Conservation (phyloP, 2,888 invertebrate genomes). For the Tipula confusa region DNA sequence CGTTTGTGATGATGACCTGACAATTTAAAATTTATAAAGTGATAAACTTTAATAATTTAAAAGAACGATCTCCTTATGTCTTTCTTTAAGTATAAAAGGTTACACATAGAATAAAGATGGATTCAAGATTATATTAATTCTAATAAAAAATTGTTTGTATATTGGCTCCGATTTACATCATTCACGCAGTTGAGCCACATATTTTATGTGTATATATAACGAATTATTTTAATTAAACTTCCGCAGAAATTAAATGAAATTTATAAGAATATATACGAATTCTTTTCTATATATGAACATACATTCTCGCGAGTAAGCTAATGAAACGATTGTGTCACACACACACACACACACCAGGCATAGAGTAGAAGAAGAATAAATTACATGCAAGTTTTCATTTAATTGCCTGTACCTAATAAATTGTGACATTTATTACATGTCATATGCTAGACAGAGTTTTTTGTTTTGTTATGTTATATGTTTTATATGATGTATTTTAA, state of each 20-base stretch:
- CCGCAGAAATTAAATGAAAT: neutral
- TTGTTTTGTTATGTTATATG: neutral
- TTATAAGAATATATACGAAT: neutral
- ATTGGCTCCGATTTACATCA: neutral
- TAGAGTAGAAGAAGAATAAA: neutral
- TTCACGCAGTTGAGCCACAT: neutral
- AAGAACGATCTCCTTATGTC: neutral
- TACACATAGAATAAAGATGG: neutral
- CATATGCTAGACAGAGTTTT: neutral
- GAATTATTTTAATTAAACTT: neutral
- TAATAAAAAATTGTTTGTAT: neutral
- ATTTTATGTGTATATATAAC: neutral
- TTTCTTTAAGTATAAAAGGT: no score
- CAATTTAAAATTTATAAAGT: neutral
- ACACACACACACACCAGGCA: neutral
- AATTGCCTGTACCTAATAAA: conserved; percentile 16
- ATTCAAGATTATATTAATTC: neutral
- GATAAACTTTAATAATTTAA: neutral
- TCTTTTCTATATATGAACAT: neutral
- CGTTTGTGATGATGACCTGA: neutral
- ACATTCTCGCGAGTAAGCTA: no score
- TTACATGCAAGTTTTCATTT: neutral
- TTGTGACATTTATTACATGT: neutral
- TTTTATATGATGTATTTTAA: neutral
- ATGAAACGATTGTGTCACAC: conserved; percentile 12